phyloP scores from a whole-genome alignment of 2,113 vertebrate genomes.

The Aplodontia rufa region DNA sequence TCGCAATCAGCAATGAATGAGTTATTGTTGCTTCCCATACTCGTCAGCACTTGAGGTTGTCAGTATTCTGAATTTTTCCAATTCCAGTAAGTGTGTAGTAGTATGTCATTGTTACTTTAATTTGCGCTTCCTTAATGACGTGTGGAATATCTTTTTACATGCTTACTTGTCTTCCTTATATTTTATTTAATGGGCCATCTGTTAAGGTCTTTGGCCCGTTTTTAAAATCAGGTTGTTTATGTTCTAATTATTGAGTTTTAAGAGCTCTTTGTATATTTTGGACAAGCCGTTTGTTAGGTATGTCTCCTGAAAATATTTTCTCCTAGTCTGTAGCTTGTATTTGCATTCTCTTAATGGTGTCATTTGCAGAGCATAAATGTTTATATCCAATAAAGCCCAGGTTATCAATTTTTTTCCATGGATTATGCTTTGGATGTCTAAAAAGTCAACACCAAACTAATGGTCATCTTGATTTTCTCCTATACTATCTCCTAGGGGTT shows the following conservation, averaged over 20 bases:
- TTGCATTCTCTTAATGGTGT: background rate
- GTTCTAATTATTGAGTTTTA: background rate
- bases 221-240: background rate
- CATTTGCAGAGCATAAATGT: background rate
- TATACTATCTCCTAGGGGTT: background rate
- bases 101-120: background rate
- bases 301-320: background rate
- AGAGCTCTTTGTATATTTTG: too few relatives aligned
- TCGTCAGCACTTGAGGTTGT: background rate
- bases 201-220: background rate
- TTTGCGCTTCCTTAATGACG: background rate
- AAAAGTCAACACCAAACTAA: background rate
- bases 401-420: background rate
- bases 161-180: background rate
- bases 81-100: background rate
- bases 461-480: background rate
- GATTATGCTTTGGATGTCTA: background rate
- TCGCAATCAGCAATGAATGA: background rate
- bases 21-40: background rate
- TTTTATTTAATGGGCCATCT: background rate
- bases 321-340: background rate
- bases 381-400: background rate
- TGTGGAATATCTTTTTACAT: background rate
- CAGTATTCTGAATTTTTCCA: background rate
- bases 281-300: too few relatives aligned